Percentiles rank a stretch among this genome's conserved stretches.
Conservation (phyloP, 2,113 vertebrate genomes). For the Xiphias gladius region DNA sequence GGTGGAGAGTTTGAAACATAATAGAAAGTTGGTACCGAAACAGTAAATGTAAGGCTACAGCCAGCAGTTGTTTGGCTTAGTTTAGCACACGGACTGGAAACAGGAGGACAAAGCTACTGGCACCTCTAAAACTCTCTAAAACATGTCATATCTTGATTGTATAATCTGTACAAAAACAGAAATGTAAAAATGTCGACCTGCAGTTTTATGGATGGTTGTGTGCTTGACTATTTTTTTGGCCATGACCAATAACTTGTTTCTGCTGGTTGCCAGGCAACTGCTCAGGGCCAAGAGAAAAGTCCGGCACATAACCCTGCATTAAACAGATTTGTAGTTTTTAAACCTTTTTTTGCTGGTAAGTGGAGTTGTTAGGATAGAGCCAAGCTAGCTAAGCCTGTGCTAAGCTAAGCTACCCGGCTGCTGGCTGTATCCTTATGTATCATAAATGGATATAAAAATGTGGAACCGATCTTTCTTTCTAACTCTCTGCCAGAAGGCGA, state of each 20-base stretch:
- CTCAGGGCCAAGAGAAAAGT: neutral
- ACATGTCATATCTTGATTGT: neutral
- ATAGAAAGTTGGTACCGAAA: neutral
- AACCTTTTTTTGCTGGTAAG: neutral
- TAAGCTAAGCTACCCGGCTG: neutral
- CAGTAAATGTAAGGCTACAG: neutral
- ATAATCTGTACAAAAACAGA: neutral
- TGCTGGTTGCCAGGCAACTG: neutral
- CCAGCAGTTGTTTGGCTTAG: neutral
- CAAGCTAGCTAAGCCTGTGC: neutral
- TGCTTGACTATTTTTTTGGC: neutral
- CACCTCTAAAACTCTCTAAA: neutral
- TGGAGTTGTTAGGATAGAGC: neutral
- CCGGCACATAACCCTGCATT: neutral
- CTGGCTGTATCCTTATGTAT: neutral
- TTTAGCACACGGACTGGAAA: neutral
- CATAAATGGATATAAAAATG: neutral
- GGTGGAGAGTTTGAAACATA: neutral
- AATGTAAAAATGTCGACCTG: neutral
- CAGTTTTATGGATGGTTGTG: neutral
- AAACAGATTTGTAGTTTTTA: no score
- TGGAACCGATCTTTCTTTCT: neutral
- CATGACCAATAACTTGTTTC: neutral
- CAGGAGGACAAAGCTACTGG: no score
- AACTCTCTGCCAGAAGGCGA: neutral